phyloP scores from a whole-genome alignment of 2,888 invertebrate genomes.

The Bugulina stolonifera region DNA sequence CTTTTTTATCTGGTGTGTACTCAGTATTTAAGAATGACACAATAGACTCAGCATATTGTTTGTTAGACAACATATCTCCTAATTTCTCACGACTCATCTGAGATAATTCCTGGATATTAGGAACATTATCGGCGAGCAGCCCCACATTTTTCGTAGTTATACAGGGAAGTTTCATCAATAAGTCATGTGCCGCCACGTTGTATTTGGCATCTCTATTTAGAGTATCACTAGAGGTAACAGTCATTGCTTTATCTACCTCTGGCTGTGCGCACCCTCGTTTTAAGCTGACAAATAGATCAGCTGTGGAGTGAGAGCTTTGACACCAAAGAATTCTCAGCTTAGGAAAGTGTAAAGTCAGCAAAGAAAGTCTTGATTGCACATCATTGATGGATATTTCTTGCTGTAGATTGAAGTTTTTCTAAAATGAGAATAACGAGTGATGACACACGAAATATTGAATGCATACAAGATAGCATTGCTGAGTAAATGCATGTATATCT shows the following conservation, averaged over 20 bases:
- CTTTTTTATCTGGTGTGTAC: slow-evolving; percentile 2
- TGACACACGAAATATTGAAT: background rate
- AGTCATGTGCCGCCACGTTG: slow-evolving; percentile 70
- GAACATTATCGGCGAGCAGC: slow-evolving; percentile 67
- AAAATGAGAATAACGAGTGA: background rate
- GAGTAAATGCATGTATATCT: too few species aligned
- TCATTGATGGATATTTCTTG: slow-evolving; percentile 68
- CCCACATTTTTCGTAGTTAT: slow-evolving; percentile 79
- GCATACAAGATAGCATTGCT: background rate
- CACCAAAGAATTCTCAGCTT: slow-evolving; percentile 90
- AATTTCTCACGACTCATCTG: background rate
- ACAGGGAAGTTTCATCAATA: slow-evolving; percentile 80
- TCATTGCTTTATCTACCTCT: slow-evolving; percentile 65
- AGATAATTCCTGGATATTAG: background rate
- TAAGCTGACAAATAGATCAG: slow-evolving; percentile 88
- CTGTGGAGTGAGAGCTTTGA: slow-evolving; percentile 88
- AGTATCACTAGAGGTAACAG: slow-evolving; percentile 60
- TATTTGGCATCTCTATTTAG: slow-evolving; percentile 59
- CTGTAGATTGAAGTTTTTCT: slow-evolving; percentile 28
- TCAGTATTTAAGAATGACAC: slow-evolving; percentile 8
- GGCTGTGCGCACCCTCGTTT: slow-evolving; percentile 79
- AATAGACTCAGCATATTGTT: background rate
- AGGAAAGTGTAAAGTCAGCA: slow-evolving; percentile 92
- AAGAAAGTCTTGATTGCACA: slow-evolving; percentile 76
- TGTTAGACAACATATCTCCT: background rate